Conservation (phyloP, 1,140 invertebrate species). For the Heliconius himera region DNA sequence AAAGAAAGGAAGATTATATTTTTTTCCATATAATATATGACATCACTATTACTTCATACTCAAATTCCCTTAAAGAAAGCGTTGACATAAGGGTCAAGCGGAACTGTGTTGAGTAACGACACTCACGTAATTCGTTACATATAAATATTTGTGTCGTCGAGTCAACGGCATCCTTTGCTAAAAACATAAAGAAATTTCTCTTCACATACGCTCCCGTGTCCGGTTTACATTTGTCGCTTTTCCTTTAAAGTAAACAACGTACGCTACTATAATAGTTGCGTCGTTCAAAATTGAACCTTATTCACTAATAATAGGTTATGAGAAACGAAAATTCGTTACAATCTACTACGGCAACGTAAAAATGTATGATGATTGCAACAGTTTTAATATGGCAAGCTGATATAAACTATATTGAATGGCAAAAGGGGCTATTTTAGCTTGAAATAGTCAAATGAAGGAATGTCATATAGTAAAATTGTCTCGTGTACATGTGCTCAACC, state of each 20-base stretch:
- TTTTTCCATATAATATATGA: neutral
- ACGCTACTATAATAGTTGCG: neutral
- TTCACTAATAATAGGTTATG: neutral
- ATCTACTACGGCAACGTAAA: neutral
- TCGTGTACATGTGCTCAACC: slow-evolving; percentile 33
- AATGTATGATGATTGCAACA: neutral
- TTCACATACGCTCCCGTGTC: slow-evolving; percentile 66
- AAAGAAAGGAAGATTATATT: neutral
- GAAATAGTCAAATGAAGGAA: neutral
- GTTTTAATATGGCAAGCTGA: neutral
- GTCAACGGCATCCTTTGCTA: slow-evolving; percentile 65
- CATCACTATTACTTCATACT: neutral
- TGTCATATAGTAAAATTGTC: slow-evolving; percentile 24
- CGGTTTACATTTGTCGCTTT: slow-evolving; percentile 72
- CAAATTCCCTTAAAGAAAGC: slow-evolving; percentile 31
- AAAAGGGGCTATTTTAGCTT: neutral
- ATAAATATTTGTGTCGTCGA: slow-evolving; percentile 56
- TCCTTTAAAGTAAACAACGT: slow-evolving; percentile 63
- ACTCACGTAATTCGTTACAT: slow-evolving; percentile 46
- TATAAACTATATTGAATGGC: neutral
- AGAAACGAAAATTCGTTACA: neutral
- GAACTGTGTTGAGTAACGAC: slow-evolving; percentile 17
- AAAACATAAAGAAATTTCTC: slow-evolving; percentile 69
- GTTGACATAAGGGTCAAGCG: slow-evolving; percentile 17
- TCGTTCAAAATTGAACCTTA: slow-evolving; percentile 27